Percentiles rank a stretch among this genome's conserved stretches.
These are phyloP conservation scores for Pyralis farinalis DNA, from an alignment of 2,888 invertebrate genomes.

Conservation along the genomic window DNA sequence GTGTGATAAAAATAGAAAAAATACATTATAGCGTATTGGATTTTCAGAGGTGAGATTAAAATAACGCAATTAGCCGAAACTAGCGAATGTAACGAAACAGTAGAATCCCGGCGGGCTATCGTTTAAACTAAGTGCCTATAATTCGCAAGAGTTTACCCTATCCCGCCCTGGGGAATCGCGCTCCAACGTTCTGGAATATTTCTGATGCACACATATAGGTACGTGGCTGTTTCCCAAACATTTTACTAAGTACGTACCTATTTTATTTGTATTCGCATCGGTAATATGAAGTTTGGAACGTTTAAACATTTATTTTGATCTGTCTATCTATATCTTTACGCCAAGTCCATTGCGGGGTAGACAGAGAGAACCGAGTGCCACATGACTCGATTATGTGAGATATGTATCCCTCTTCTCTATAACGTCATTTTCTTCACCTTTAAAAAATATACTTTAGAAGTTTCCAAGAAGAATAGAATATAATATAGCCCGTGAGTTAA, in stretches of 20 bases:
- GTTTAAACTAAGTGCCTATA: slow-evolving; percentile 75
- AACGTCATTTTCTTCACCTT: too few relatives aligned
- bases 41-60: slow-evolving; percentile 19
- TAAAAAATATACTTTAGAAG: too few relatives aligned
- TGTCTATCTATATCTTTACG: too few relatives aligned
- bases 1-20: slow-evolving; percentile 29
- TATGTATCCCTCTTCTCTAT: too few relatives aligned
- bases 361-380: too few relatives aligned
- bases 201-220: slow-evolving; percentile 34
- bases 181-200: slow-evolving; percentile 58
- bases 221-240: slow-evolving; percentile 3
- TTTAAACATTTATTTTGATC: too few relatives aligned
- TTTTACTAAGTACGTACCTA: neutral
- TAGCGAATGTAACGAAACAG: slow-evolving; percentile 56
- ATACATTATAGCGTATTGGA: slow-evolving; percentile 9
- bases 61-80: slow-evolving; percentile 33
- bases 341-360: too few relatives aligned
- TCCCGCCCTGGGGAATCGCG: slow-evolving; percentile 55
- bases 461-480: too few relatives aligned
- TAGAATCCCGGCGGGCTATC: slow-evolving; percentile 58
- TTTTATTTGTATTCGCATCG: neutral
- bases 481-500: too few relatives aligned
- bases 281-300: neutral
- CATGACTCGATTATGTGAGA: too few relatives aligned
- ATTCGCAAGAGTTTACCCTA: slow-evolving; percentile 72